phyloP scores from a whole-genome alignment of 1,140 invertebrate genomes.

The Eurosta solidaginis region DNA sequence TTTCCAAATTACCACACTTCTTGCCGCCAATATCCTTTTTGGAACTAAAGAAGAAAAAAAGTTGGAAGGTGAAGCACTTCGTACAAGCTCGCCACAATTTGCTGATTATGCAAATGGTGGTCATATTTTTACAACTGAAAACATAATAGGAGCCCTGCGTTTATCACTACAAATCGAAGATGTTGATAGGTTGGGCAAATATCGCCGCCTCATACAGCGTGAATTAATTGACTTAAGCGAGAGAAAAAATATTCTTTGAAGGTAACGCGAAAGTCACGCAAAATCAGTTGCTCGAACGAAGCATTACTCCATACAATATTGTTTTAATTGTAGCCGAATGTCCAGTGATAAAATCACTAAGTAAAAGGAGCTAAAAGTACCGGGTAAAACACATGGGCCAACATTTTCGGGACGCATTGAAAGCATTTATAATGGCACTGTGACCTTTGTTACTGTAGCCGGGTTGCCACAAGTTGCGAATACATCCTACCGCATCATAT shows the following conservation, averaged over 20 bases:
- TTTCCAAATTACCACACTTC: not conserved
- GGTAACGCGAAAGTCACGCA: not conserved
- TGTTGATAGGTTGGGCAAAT: not conserved
- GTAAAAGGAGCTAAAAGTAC: slow-evolving; percentile 36
- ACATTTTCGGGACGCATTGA: not conserved
- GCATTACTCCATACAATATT: not conserved
- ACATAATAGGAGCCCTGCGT: not conserved
- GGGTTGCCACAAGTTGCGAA: not conserved
- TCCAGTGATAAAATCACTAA: slow-evolving; percentile 38
- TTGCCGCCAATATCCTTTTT: not conserved
- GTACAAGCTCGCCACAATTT: slow-evolving; percentile 12
- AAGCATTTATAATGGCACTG: not conserved
- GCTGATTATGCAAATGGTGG: slow-evolving; percentile 6
- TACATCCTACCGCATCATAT: slow-evolving; percentile 36
- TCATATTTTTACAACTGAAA: slow-evolving; percentile 15
- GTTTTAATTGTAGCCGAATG: not conserved
- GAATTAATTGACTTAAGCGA: slow-evolving; percentile 1
- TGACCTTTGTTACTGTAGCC: not conserved
- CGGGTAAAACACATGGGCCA: not conserved
- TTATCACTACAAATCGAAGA: slow-evolving; percentile 31
- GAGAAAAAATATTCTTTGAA: not conserved
- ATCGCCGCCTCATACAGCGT: slow-evolving; percentile 2
- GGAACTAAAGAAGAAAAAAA: slow-evolving; percentile 20
- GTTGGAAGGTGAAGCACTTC: slow-evolving; percentile 1
- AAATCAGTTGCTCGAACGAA: not conserved